Evolutionary conservation across 2,888 invertebrate species (phyloP).

Genomic region (Ornithoptera alexandrae): DNA sequence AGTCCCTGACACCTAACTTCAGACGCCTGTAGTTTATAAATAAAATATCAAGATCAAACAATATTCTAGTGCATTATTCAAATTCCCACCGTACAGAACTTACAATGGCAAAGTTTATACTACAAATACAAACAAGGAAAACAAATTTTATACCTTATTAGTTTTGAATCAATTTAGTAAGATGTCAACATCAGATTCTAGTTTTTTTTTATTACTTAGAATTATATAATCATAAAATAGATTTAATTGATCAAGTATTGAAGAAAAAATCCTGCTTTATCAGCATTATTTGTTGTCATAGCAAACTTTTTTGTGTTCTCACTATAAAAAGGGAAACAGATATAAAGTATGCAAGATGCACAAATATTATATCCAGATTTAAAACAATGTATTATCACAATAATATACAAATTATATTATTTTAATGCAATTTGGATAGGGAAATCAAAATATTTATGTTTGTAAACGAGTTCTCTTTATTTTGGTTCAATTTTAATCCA

Average conservation of each 20-base stretch:
- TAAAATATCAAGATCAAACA: constrained; percentile 45
- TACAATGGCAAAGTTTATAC: background rate
- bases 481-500: background rate
- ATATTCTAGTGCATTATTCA: constrained; percentile 22
- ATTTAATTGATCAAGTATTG: too few species aligned
- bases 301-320: background rate
- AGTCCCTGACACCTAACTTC: constrained; percentile 40
- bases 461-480: background rate
- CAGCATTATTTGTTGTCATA: too few species aligned
- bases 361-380: background rate
- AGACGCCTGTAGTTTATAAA: constrained; percentile 38
- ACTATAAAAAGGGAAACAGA: background rate
- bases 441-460: background rate
- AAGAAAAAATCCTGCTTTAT: too few species aligned
- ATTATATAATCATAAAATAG: too few species aligned
- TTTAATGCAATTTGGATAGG: background rate
- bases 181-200: background rate
- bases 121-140: background rate
- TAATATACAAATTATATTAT: background rate
- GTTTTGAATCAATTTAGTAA: background rate
- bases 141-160: background rate
- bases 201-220: too few species aligned
- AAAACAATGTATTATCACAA: too few species aligned
- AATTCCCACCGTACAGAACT: background rate
- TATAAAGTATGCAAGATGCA: background rate